Percentiles rank a stretch among this genome's conserved stretches.
Conservation (phyloP, 2,113 vertebrate genomes). For the Alces alces region DNA sequence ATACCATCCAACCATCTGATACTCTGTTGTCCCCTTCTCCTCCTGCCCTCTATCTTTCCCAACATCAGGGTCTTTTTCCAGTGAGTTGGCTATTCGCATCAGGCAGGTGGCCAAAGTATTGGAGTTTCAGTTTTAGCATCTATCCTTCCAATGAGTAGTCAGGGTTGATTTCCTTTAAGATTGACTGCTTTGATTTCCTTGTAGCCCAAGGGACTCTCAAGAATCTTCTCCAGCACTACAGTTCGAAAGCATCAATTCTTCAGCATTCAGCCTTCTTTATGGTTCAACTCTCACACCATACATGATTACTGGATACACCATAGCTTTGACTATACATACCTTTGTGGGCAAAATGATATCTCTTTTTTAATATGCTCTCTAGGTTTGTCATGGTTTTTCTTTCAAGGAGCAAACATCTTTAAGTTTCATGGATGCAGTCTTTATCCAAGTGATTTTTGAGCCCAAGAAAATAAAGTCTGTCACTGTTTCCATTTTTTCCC, state of each 20-base stretch:
- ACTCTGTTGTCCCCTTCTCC: too few relatives aligned
- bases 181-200: not conserved
- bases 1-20: too few relatives aligned
- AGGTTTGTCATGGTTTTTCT: not conserved
- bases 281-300: not conserved
- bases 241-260: not conserved
- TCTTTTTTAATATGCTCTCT: not conserved
- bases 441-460: not conserved
- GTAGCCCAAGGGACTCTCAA: not conserved
- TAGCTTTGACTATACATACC: not conserved
- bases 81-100: not conserved
- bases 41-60: too few relatives aligned
- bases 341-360: not conserved
- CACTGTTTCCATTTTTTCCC: not conserved
- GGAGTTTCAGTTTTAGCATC: not conserved
- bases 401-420: not conserved
- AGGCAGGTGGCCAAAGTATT: not conserved
- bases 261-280: not conserved
- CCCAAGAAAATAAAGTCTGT: not conserved
- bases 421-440: not conserved
- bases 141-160: not conserved
- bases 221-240: not conserved
- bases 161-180: not conserved
- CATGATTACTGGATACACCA: not conserved
- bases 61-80: not conserved